Evolutionary conservation across 2,888 invertebrate species (phyloP).

Genomic region (Matsumyia berberina): DNA sequence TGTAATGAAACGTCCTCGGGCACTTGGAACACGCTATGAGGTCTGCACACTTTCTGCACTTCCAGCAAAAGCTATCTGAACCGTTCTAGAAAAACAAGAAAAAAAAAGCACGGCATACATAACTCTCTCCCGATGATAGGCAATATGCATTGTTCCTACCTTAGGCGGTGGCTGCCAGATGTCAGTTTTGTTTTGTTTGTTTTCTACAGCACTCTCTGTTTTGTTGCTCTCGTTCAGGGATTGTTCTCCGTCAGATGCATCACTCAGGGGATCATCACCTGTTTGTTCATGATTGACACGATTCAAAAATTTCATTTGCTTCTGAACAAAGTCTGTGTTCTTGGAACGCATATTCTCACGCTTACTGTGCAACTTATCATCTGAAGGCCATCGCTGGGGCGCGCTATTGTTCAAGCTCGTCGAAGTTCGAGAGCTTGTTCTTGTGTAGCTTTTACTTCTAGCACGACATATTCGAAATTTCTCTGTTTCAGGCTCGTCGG

Average conservation of each 20-base stretch:
- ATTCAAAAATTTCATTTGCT: conserved; percentile 87
- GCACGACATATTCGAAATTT: conserved; percentile 77
- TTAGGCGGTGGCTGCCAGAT: conserved; percentile 80
- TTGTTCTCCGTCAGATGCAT: conserved; percentile 80
- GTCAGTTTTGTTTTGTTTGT: conserved; percentile 78
- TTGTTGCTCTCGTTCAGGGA: conserved; percentile 72
- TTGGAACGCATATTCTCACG: conserved; percentile 87
- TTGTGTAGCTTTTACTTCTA: conserved; percentile 81
- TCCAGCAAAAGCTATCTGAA: conserved; percentile 94
- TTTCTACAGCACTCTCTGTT: conserved; percentile 62
- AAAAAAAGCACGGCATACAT: neutral
- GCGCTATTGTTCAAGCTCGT: conserved; percentile 22
- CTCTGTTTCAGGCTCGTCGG: conserved; percentile 22
- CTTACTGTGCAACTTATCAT: conserved; percentile 76
- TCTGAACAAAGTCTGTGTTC: conserved; percentile 87
- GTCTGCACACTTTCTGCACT: conserved; percentile 91
- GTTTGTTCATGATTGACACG: conserved; percentile 83
- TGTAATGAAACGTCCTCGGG: conserved; percentile 92
- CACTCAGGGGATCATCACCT: conserved; percentile 39
- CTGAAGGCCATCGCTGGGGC: conserved; percentile 78
- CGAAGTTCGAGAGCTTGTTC: conserved; percentile 36
- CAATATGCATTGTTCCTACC: conserved; percentile 75
- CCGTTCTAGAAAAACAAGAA: conserved; percentile 83
- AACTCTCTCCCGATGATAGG: neutral
- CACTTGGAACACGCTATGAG: conserved; percentile 91